Evolutionary conservation across 2,888 invertebrate species (phyloP), one percentile per base, ranked within the genome.

Genomic region (Hartigia nigra): DNA sequence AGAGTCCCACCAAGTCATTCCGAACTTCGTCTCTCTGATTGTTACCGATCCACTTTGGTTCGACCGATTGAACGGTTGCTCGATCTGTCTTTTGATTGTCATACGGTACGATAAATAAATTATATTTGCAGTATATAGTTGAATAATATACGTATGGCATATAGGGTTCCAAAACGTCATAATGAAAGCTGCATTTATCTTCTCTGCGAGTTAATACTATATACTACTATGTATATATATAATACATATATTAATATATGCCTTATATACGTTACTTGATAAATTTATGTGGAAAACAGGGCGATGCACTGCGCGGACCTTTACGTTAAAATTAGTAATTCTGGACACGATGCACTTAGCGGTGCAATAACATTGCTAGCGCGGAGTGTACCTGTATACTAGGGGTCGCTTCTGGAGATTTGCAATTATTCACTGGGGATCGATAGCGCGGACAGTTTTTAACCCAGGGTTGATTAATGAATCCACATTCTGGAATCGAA

Each of bases 31-130:
- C 55, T 55, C 55, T 86, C 83, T 85, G 85, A 85, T 85, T 87
- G 85, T 55, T 55, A 23, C 55, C 55, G 23, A 55, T 55, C 55
- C 55, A 55, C 55, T 55, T 23, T 55, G 23, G 55, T 55, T 55
- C 75, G n/a, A 69, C 14, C 55, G 76, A 69, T 69, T 39, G 69
- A 39, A 55, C 39, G 32, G 76, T 76, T 77, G 55, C 80, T 86
- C 91, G 89, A 91, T 91, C 90, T 79, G 88, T 91, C 90, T 90
- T 86, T 86, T 84, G 86, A 87, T 89, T 89, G 90, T 90, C 90
- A 87, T 83, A 83, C 82, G 82, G 84, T 81, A 80, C 84, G 88
- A 90, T 90, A 89, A 90, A 89, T 90, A 89, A 90, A 90, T 89
- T 88, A 89, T 88, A 82, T 55, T 55, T 23, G 2, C 1, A 55